Percentiles rank a stretch among this genome's conserved stretches.
phyloP scores from a whole-genome alignment of 2,797 vertebrate species.

The Pseudocheirus occidentalis region DNA sequence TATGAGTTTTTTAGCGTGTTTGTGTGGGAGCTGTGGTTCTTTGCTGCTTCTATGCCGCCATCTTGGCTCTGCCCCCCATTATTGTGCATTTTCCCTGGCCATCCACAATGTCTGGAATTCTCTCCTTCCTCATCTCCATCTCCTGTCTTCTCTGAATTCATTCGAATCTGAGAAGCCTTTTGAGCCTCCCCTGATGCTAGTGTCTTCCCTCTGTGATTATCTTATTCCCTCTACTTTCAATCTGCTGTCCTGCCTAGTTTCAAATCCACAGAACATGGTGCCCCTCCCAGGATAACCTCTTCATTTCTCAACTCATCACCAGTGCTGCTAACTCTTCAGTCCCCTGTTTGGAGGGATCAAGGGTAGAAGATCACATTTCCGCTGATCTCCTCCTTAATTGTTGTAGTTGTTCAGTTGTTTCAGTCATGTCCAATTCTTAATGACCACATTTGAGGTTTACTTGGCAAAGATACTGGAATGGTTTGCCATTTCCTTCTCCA shows the following conservation, averaged over 20 bases:
- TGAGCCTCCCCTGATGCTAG: not conserved
- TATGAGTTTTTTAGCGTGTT: no score
- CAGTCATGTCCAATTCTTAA: not conserved
- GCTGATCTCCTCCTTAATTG: not conserved
- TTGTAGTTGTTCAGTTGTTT: not conserved
- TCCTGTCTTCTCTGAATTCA: not conserved
- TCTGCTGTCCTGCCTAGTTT: not conserved
- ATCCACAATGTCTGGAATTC: not conserved
- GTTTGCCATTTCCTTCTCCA: not conserved
- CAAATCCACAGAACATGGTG: not conserved
- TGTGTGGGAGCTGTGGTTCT: no score
- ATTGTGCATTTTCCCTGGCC: not conserved
- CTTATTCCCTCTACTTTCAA: not conserved
- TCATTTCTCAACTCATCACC: not conserved
- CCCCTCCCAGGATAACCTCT: not conserved
- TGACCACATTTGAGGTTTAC: not conserved
- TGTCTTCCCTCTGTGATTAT: not conserved
- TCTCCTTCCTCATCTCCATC: not conserved
- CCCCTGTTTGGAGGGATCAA: not conserved
- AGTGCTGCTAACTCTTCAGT: not conserved
- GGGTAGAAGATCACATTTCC: not conserved
- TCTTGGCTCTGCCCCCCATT: no score
- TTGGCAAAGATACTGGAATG: not conserved
- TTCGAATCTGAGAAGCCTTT: not conserved
- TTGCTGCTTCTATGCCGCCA: no score